Evolutionary conservation across 2,113 vertebrate species (phyloP), one percentile per base, ranked within the genome.

Genomic region (Ptychochromis oligacanthus): DNA sequence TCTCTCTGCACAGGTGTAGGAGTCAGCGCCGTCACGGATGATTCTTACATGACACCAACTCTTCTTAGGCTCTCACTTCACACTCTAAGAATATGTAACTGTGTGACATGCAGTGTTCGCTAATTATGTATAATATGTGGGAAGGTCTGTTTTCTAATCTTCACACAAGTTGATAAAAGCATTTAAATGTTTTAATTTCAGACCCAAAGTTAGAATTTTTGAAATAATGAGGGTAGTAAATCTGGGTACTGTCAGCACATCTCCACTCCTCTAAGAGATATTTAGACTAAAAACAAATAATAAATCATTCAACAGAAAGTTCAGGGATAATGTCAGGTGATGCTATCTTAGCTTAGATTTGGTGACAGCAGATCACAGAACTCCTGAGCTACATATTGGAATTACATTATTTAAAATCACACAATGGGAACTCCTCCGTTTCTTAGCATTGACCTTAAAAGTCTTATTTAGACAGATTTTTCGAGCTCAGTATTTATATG

Each of bases 1-100:
- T 75, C 72, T 67, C 72, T 74, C 18, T 2, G 14, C 49, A 12
- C 31, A 80, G 54, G 61, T 83, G 57, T 65, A 20, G 57, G 78
- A 77, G 58, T 83, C 56, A 60, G 22, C 76, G 59, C 34, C 34
- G 54, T 59, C 67, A 57, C 10, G n/a, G 13, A 52, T 65, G 59
- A 17, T 52, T 59, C 12, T 34, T 61, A 52, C 46, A 52, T 34
- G 36, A 62, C 26, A 9, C 67, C 7, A 38, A 82, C 60, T 43
- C 52, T 58, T 46, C 14, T 77, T 24, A 31, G 24, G 22, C 56
- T 60, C 38, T 59, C 36, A 12, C 77, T 43, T 72, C n/a, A 57
- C 52, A 54, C 36, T 70, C 17, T 31, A 31, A 55, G 22, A 70
- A 20, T 59, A 26, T 15, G 14, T 22, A 36, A n/a, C 56, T 38